Conservation (phyloP, 2,888 invertebrate species). For the Trimorus sp. region DNA sequence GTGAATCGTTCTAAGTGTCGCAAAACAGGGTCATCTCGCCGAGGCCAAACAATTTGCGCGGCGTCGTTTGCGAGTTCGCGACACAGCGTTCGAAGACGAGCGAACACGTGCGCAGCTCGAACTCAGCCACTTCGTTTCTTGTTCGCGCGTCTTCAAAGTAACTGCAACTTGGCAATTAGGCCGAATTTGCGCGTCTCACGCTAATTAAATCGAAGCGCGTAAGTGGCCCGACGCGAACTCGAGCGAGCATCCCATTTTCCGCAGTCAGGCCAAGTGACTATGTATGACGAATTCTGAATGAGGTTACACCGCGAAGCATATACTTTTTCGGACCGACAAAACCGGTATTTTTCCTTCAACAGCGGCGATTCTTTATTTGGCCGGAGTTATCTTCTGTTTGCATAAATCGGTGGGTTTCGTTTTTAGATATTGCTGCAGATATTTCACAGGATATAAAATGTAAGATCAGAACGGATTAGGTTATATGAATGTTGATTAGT, state of each 20-base stretch:
- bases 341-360: too few species aligned
- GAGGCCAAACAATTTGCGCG: slow-evolving; percentile 40
- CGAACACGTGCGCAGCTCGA: slow-evolving; percentile 41
- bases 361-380: too few species aligned
- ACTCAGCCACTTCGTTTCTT: slow-evolving; percentile 54
- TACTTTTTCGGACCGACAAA: background rate
- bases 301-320: slow-evolving; percentile 15
- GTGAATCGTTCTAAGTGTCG: slow-evolving; percentile 42
- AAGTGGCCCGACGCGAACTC: slow-evolving; percentile 54
- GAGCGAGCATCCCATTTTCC: slow-evolving; percentile 45
- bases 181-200: slow-evolving; percentile 62
- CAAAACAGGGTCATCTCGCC: slow-evolving; percentile 38
- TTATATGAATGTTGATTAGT: too few species aligned
- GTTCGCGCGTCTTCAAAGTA: slow-evolving; percentile 60
- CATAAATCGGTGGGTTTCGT: too few species aligned
- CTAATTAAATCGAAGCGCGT: slow-evolving; percentile 66
- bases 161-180: slow-evolving; percentile 66
- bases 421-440: too few species aligned
- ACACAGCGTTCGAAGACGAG: slow-evolving; percentile 28
- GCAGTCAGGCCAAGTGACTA: slow-evolving; percentile 34
- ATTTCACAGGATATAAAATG: too few species aligned
- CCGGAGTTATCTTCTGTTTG: too few species aligned
- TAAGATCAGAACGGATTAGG: too few species aligned
- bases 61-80: slow-evolving; percentile 19
- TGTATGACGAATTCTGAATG: slow-evolving; percentile 33